These are phyloP conservation scores for Dione vanillae DNA, from an alignment of 2,888 invertebrate species.

Conservation along the genomic window DNA sequence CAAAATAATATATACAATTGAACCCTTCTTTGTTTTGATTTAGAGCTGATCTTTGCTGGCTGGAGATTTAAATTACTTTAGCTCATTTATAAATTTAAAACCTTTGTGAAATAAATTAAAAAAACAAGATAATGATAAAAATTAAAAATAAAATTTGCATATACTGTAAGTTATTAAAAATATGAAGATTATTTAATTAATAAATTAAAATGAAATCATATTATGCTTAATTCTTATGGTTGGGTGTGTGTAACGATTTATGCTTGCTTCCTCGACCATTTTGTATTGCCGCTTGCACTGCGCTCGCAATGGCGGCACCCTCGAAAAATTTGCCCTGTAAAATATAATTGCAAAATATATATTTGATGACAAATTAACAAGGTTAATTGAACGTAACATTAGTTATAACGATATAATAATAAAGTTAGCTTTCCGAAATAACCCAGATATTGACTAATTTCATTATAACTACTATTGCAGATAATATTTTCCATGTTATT, in stretches of 20 bases:
- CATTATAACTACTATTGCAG: constrained; percentile 4
- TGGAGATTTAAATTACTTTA: no score
- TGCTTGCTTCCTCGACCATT: constrained; percentile 49
- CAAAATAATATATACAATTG: not conserved
- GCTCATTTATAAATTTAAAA: no score
- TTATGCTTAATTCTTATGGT: constrained; percentile 4
- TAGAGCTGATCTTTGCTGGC: no score
- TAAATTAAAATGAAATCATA: no score
- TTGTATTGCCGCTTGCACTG: constrained; percentile 57
- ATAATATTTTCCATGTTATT: not conserved
- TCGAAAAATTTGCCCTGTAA: constrained; percentile 58
- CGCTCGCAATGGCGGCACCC: constrained; percentile 56
- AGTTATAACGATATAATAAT: not conserved
- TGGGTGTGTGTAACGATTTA: constrained; percentile 41
- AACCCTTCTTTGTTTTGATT: no score
- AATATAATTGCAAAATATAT: constrained; percentile 30
- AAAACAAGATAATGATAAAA: not conserved
- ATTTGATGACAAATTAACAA: not conserved
- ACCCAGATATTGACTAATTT: not conserved
- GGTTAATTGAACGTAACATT: no score
- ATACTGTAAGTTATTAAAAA: no score
- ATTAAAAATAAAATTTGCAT: no score
- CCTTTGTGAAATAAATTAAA: not conserved
- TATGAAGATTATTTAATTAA: no score
- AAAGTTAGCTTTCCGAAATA: not conserved